Evolutionary conservation across 2,797 vertebrate species (phyloP).

Genomic region (Enteromius fasciolatus): DNA sequence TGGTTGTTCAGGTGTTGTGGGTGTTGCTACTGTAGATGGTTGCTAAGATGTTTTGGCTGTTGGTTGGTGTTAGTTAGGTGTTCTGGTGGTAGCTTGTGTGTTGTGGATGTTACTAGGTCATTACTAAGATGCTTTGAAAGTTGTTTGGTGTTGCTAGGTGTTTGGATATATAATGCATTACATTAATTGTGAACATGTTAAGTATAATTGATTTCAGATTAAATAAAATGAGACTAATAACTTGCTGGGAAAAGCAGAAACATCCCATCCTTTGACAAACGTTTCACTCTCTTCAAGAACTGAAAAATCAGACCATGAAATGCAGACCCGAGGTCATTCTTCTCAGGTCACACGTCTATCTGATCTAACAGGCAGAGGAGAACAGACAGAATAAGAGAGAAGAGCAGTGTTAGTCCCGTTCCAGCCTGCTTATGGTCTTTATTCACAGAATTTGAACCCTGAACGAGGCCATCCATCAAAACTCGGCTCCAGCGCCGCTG

Average conservation of each 20-base stretch:
- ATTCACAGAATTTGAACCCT: conserved; percentile 50
- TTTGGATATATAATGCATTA: background rate
- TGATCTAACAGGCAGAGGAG: background rate
- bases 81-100: too few species aligned
- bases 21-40: too few species aligned
- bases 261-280: background rate
- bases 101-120: too few species aligned
- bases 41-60: too few species aligned
- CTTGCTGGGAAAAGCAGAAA: background rate
- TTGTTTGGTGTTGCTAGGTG: background rate
- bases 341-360: background rate
- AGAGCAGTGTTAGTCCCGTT: background rate
- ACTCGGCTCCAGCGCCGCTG: background rate
- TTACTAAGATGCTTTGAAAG: too few species aligned
- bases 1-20: too few species aligned
- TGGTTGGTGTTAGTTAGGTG: too few species aligned
- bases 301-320: background rate
- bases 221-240: background rate
- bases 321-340: background rate
- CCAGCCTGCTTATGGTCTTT: conserved; percentile 35
- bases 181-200: background rate
- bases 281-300: background rate
- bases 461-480: conserved; percentile 56
- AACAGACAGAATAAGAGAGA: background rate
- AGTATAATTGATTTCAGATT: background rate